A percentile compares a stretch with the other conserved stretches of the same genome.
Conservation (phyloP, 2,797 vertebrate genomes). For the Vespertilio murinus region DNA sequence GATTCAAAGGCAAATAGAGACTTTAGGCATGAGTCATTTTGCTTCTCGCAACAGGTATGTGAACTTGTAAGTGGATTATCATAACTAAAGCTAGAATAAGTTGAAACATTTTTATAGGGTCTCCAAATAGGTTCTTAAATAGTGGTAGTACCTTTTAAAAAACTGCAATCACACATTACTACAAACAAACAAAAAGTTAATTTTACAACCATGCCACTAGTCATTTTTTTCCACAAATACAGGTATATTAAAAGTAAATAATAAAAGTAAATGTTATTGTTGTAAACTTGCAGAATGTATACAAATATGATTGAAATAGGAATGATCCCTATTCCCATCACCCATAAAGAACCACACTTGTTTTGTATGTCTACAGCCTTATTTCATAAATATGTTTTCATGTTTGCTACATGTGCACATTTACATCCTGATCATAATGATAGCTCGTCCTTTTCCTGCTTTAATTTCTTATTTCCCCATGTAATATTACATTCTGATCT, state of each 20-base stretch:
- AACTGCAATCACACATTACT: not conserved
- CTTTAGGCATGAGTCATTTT: not conserved
- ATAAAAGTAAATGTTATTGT: not conserved
- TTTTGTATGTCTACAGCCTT: slow-evolving; percentile 5
- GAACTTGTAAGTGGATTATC: not conserved
- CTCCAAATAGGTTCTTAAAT: slow-evolving; percentile 7
- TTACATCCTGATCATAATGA: not conserved
- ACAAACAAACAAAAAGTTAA: not conserved
- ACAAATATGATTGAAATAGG: slow-evolving; percentile 18
- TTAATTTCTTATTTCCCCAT: not conserved
- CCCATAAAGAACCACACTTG: not conserved
- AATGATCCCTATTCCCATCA: not conserved
- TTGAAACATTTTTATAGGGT: not conserved
- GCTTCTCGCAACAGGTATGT: not conserved
- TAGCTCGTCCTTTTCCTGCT: not conserved
- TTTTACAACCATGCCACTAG: not conserved
- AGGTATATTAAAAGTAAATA: slow-evolving; percentile 1
- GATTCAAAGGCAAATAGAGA: slow-evolving; percentile 29
- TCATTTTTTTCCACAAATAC: slow-evolving; percentile 9
- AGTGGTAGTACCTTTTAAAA: slow-evolving; percentile 15
- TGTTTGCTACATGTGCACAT: not conserved
- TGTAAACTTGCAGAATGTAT: not conserved
- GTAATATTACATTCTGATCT: not conserved
- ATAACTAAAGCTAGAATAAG: not conserved
- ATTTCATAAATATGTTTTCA: not conserved